Evolutionary conservation across 2,797 vertebrate genomes (phyloP).

Genomic region (Cheirogaleus major): DNA sequence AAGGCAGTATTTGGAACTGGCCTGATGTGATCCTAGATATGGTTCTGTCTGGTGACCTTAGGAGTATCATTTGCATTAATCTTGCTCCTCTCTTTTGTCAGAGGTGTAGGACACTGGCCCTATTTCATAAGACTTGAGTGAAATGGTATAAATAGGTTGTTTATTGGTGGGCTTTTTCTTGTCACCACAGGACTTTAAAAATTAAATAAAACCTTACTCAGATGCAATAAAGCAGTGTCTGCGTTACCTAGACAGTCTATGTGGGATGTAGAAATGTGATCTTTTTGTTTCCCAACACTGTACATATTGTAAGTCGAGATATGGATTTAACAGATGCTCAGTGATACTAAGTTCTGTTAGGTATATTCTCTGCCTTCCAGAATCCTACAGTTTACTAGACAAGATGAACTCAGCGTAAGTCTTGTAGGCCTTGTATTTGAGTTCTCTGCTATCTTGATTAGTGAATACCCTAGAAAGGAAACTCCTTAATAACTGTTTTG

Average conservation of each 20-base stretch:
- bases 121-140: neutral
- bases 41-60: neutral
- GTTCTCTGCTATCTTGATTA: neutral
- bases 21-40: neutral
- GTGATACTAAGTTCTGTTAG: neutral
- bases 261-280: neutral
- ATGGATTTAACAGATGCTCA: neutral
- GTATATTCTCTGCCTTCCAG: neutral
- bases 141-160: neutral
- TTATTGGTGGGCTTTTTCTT: neutral
- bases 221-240: neutral
- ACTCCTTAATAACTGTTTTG: neutral
- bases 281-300: neutral
- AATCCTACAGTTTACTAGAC: neutral
- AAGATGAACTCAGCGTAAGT: neutral
- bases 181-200: neutral
- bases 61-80: neutral
- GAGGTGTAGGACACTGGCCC: neutral
- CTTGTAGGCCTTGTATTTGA: neutral
- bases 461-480: neutral
- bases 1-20: neutral
- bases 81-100: neutral
- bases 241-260: neutral
- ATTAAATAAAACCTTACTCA: neutral
- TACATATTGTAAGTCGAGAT: neutral